phyloP scores from a whole-genome alignment of 2,888 invertebrate species.

The Pheosia gnoma region DNA sequence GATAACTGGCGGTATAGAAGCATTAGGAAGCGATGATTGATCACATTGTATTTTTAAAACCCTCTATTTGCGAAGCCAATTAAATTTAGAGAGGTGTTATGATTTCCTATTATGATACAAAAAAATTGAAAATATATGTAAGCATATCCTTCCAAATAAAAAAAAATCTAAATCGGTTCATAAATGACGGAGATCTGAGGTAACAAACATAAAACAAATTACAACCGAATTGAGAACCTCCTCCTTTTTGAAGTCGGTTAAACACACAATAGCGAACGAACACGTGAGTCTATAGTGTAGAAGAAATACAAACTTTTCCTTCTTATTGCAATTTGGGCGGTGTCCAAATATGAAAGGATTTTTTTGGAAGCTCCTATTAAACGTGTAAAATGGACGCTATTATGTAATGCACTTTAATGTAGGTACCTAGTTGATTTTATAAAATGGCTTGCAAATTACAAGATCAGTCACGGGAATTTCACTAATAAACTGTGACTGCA shows the following conservation, averaged over 20 bases:
- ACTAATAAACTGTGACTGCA: constrained; percentile 1
- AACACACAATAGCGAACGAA: too few relatives aligned
- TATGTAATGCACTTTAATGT: neutral
- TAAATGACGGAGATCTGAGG: too few relatives aligned
- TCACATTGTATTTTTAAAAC: neutral
- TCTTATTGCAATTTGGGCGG: constrained; percentile 44
- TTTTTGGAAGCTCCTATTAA: constrained; percentile 18
- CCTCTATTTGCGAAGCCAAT: too few relatives aligned
- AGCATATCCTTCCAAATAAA: too few relatives aligned
- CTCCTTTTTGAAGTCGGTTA: too few relatives aligned
- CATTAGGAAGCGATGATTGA: neutral
- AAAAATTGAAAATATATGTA: too few relatives aligned
- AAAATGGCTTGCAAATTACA: constrained; percentile 11
- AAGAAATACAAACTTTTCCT: constrained; percentile 33
- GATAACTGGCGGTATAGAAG: constrained; percentile 2
- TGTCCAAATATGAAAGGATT: constrained; percentile 28
- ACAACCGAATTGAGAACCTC: too few relatives aligned
- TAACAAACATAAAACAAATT: too few relatives aligned
- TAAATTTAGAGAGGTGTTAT: too few relatives aligned
- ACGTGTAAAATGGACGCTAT: too few relatives aligned
- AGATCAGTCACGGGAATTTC: constrained; percentile 8
- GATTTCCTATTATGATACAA: too few relatives aligned
- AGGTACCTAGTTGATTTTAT: neutral
- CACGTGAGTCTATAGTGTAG: constrained; percentile 6
- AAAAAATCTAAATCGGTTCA: too few relatives aligned